Evolutionary conservation across 2,888 invertebrate species (phyloP).

Genomic region (Drosophila quinaria): DNA sequence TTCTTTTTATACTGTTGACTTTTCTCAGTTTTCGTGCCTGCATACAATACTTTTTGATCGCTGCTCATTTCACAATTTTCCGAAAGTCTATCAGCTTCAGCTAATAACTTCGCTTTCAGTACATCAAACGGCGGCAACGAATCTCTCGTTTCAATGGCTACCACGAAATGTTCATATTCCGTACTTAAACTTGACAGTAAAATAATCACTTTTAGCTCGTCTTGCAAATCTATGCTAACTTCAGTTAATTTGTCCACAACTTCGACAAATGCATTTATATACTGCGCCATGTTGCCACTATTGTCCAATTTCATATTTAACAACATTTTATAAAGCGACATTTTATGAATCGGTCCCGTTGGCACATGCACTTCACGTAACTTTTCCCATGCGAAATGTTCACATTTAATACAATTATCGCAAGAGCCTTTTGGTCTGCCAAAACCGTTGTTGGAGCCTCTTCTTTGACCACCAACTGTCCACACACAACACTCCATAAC

Average conservation of each 20-base stretch:
- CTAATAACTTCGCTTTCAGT: constrained; percentile 19
- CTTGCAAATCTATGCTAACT: constrained; percentile 12
- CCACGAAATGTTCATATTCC: too few relatives aligned
- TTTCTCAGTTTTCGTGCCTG: not conserved
- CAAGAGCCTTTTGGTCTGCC: too few relatives aligned
- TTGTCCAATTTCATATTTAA: constrained; percentile 10
- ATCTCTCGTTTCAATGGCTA: not conserved
- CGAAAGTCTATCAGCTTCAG: constrained; percentile 15
- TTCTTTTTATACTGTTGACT: not conserved
- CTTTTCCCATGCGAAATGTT: constrained; percentile 6
- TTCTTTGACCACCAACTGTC: too few relatives aligned
- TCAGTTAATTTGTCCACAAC: constrained; percentile 18
- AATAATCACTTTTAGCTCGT: constrained; percentile 1
- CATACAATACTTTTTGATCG: not conserved
- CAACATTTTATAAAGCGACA: constrained; percentile 34
- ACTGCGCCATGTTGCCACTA: not conserved
- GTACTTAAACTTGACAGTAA: not conserved
- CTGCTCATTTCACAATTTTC: not conserved
- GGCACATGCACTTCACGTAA: constrained; percentile 7
- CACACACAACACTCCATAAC: too few relatives aligned
- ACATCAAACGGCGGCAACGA: not conserved
- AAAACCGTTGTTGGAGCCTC: too few relatives aligned
- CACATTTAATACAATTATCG: too few relatives aligned
- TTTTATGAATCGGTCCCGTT: constrained; percentile 28
- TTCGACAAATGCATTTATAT: constrained; percentile 13